phyloP scores from a whole-genome alignment of 2,888 invertebrate genomes.

The Osmoderma eremita region DNA sequence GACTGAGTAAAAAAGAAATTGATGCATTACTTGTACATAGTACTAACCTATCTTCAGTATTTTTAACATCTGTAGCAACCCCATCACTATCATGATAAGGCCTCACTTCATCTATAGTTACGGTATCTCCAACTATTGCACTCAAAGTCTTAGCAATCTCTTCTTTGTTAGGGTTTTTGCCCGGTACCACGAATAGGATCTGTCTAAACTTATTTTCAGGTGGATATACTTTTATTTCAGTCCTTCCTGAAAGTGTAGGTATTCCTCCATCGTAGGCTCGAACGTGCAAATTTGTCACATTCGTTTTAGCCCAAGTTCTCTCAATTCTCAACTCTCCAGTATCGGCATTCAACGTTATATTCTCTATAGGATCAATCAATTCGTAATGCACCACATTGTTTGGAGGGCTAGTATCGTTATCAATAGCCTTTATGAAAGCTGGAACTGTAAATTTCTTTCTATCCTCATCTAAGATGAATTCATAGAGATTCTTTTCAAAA shows the following conservation, averaged over 20 bases:
- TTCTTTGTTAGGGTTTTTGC: constrained; percentile 76
- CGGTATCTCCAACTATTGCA: constrained; percentile 82
- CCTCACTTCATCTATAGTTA: constrained; percentile 78
- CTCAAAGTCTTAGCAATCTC: constrained; percentile 80
- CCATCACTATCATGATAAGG: constrained; percentile 71
- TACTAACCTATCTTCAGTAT: constrained; percentile 41
- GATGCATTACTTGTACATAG: background rate
- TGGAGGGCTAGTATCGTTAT: constrained; percentile 84
- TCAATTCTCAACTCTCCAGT: constrained; percentile 79
- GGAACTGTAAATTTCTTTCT: constrained; percentile 77
- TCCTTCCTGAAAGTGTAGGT: constrained; percentile 78
- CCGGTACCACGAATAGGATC: constrained; percentile 83
- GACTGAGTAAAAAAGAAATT: background rate
- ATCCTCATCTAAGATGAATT: constrained; percentile 81
- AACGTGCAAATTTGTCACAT: constrained; percentile 74
- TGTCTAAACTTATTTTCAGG: constrained; percentile 80
- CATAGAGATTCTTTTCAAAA: constrained; percentile 82
- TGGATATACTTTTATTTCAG: constrained; percentile 80
- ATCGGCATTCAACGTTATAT: constrained; percentile 78
- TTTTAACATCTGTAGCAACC: constrained; percentile 66
- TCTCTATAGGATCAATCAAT: constrained; percentile 78
- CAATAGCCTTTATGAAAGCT: constrained; percentile 84
- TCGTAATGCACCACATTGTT: constrained; percentile 89
- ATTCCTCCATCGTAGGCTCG: constrained; percentile 87
- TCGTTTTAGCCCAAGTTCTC: constrained; percentile 60